Base-by-base conservation (phyloP, 1,140 invertebrate species). In the Calliphora vicina region DNA sequence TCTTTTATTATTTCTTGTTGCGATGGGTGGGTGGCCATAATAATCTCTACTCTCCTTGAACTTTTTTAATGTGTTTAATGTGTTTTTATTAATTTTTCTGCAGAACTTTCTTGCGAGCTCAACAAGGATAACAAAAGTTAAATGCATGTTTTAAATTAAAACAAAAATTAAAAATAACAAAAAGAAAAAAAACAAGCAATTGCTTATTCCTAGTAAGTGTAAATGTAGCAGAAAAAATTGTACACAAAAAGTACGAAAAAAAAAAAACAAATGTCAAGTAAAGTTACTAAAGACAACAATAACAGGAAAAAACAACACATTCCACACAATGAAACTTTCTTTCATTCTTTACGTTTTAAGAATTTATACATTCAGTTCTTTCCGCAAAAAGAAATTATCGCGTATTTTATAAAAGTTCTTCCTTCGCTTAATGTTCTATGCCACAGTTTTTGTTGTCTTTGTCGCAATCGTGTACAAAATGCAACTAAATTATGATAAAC, bases 51-150 rank as follows among this genome's bases (percentile, higher is more conserved):
- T 74, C n/a, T 74, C 74, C 74, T 78, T 78, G 74, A 78, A 78
- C 74, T 78, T 78, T 78, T 57, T 78, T 78, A 78, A 78, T 78
- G 74, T 78, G 9, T 78, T 78, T 78, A 78, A 78, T 78, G 74
- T 43, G 74, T 78, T 78, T 78, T 78, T 78, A 78, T 78, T 78
- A 78, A 78, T 78, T 78, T 78, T 43, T 43, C 0, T 45, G 74
- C 43, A 12, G 35, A 43, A 43, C 35, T 20, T 78, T 78, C 35
- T 42, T 43, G n/a, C 10, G 15, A 43, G 35, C 42, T 78, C 74
- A 45, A 35, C 25, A 78, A 78, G 74, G 74, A 78, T 78, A 78
- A 78, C 74, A 78, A 43, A 78, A 78, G 74, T 78, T 78, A 78
- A 78, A 78, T 71, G 80, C 80, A 81, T 57, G 80, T 61, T 71